These are phyloP conservation scores for Pogonophryne albipinna DNA, from an alignment of 2,797 vertebrate genomes.

Conservation along the genomic window DNA sequence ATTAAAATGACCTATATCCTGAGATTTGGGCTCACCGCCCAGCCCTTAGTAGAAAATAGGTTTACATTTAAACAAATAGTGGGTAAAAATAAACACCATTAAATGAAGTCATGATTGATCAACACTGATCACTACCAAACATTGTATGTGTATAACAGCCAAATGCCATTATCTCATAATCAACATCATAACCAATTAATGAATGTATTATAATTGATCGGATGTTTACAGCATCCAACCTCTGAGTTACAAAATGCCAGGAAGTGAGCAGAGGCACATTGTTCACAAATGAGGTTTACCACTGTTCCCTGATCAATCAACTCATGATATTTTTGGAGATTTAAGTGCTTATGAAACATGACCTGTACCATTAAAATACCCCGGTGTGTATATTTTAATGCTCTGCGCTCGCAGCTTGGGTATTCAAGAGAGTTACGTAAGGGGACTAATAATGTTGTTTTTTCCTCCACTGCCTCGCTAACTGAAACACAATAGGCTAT, in stretches of 20 bases:
- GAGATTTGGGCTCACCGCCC: no score
- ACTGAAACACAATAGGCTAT: constrained; percentile 67
- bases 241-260: constrained; percentile 13
- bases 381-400: constrained; percentile 60
- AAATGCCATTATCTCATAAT: constrained; percentile 26
- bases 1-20: no score
- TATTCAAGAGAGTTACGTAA: constrained; percentile 74
- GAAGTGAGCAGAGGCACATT: constrained; percentile 13
- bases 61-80: neutral
- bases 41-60: neutral
- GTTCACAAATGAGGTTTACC: constrained; percentile 33
- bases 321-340: constrained; percentile 58
- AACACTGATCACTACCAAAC: neutral
- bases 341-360: constrained; percentile 63
- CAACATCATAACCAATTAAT: neutral
- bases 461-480: constrained; percentile 39
- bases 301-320: constrained; percentile 20
- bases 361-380: constrained; percentile 61
- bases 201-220: constrained; percentile 3
- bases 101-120: neutral
- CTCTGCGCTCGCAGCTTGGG: constrained; percentile 46
- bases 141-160: neutral
- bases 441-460: constrained; percentile 61
- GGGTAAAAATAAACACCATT: neutral
- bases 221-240: neutral